Percentiles rank a stretch among this genome's conserved stretches.
These are phyloP conservation scores for Dolichopus griseipennis DNA, from an alignment of 2,888 invertebrate genomes.

Conservation along the genomic window DNA sequence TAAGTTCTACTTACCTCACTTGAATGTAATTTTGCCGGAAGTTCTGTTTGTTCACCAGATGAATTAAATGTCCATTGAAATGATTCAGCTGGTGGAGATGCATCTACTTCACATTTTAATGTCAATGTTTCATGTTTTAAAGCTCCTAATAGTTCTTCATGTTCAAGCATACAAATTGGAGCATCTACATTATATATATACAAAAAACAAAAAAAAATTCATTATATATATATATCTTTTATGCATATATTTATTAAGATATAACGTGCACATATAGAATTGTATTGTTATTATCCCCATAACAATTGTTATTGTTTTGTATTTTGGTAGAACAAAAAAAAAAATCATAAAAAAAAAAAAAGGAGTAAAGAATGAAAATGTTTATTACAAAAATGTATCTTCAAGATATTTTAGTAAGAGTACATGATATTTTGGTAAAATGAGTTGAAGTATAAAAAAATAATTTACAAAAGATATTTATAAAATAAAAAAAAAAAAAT, in stretches of 20 bases:
- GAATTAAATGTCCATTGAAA: constrained; percentile 93
- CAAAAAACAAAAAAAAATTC: background rate
- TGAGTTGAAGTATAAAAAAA: too few species aligned
- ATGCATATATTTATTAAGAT: background rate
- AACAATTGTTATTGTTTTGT: constrained; percentile 2
- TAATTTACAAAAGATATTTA: too few species aligned
- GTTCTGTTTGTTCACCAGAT: constrained; percentile 74
- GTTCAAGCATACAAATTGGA: constrained; percentile 67
- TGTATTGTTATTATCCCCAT: background rate
- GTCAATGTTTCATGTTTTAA: constrained; percentile 82
- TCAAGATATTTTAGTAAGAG: too few species aligned
- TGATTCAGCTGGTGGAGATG: constrained; percentile 74
- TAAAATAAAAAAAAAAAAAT: too few species aligned
- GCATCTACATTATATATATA: constrained; percentile 36
- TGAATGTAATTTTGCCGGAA: constrained; percentile 54
- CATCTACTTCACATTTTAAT: constrained; percentile 76
- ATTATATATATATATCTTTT: background rate
- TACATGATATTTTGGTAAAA: too few species aligned
- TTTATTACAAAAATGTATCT: too few species aligned
- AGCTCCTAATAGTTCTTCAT: constrained; percentile 75
- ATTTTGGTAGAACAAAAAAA: background rate
- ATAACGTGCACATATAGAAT: background rate
- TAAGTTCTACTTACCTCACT: constrained; percentile 39
- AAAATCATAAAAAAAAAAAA: constrained; percentile 10
- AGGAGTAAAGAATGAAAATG: constrained; percentile 7